These are phyloP conservation scores for Platerodrilus igneus DNA, from an alignment of 2,888 invertebrate genomes.

Conservation along the genomic window DNA sequence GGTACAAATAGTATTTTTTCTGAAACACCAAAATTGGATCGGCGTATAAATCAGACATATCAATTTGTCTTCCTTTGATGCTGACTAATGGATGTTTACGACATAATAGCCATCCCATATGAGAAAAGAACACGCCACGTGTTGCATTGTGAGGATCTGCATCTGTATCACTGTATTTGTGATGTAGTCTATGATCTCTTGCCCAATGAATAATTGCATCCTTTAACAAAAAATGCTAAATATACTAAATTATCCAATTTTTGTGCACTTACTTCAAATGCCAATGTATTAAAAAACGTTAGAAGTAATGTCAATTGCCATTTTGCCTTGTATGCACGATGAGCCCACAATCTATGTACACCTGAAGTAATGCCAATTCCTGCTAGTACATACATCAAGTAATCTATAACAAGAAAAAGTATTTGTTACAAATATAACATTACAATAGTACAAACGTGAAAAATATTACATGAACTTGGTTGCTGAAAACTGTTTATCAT, in stretches of 20 bases:
- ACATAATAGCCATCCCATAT: constrained; percentile 90
- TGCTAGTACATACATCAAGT: constrained; percentile 67
- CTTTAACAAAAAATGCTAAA: constrained; percentile 41
- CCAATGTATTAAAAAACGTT: constrained; percentile 78
- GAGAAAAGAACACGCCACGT: constrained; percentile 93
- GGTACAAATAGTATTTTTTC: constrained; percentile 72
- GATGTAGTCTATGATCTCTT: constrained; percentile 79
- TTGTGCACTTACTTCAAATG: constrained; percentile 61
- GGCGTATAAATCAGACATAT: constrained; percentile 73
- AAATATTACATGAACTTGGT: too few species aligned
- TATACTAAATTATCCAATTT: neutral
- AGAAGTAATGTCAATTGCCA: constrained; percentile 80
- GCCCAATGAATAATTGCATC: constrained; percentile 75
- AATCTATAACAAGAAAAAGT: constrained; percentile 47
- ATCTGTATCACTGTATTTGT: constrained; percentile 89
- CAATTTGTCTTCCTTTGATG: constrained; percentile 78
- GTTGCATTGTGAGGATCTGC: constrained; percentile 91
- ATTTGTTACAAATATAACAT: neutral
- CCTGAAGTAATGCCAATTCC: constrained; percentile 96
- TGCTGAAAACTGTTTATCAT: too few species aligned
- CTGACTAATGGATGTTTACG: constrained; percentile 88
- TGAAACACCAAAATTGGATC: constrained; percentile 86
- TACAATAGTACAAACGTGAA: too few species aligned
- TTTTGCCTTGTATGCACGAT: constrained; percentile 92
- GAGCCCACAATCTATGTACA: constrained; percentile 93